These are phyloP conservation scores for western clawed frog (Xenopus tropicalis) DNA, from an alignment of 2,113 vertebrate genomes.

Conservation along the genomic window DNA sequence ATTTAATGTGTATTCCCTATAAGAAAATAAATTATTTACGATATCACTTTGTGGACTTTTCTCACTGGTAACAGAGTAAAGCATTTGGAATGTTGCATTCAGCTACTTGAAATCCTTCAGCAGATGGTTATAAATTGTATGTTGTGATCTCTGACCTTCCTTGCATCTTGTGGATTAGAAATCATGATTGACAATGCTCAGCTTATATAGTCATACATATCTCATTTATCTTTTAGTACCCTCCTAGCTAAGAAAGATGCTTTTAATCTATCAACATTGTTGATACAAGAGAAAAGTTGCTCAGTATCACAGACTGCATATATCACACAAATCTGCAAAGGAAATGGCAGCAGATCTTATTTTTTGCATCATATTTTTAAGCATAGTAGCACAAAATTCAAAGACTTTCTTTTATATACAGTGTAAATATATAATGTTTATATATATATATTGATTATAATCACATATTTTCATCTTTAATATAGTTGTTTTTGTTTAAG, in stretches of 20 bases:
- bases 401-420: too few species aligned
- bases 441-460: too few species aligned
- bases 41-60: conserved; percentile 1
- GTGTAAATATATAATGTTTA: too few species aligned
- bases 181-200: conserved; percentile 5
- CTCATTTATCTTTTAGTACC: background rate
- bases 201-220: background rate
- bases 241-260: background rate
- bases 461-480: too few species aligned
- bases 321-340: background rate
- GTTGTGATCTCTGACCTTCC: conserved; percentile 3
- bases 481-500: too few species aligned
- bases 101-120: background rate
- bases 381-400: background rate
- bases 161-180: conserved; percentile 5
- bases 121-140: conserved; percentile 4
- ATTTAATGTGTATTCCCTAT: background rate
- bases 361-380: background rate
- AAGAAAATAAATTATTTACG: background rate
- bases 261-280: conserved; percentile 1
- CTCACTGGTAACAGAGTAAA: background rate
- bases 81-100: conserved; percentile 3
- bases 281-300: background rate
- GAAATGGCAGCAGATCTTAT: background rate
- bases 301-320: background rate